These are phyloP conservation scores for Protodeltote pygarga DNA, from an alignment of 2,888 invertebrate genomes.

Conservation along the genomic window DNA sequence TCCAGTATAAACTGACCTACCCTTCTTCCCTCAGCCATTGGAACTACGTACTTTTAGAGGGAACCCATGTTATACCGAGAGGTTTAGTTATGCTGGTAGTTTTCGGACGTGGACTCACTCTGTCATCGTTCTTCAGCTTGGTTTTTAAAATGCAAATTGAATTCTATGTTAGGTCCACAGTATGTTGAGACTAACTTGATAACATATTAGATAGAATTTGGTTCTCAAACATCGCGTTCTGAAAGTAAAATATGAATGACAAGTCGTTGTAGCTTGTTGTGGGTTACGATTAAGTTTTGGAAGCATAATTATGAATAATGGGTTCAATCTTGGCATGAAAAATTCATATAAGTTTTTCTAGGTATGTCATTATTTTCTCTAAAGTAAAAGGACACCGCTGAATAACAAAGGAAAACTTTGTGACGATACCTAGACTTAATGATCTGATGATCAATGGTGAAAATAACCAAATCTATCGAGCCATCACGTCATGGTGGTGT, in stretches of 20 bases:
- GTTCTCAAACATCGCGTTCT: constrained; percentile 1
- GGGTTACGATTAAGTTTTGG: too few species aligned
- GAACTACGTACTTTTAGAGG: constrained; percentile 4
- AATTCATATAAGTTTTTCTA: too few species aligned
- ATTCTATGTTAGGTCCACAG: constrained; percentile 46
- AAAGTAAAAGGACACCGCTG: too few species aligned
- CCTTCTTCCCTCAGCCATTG: neutral
- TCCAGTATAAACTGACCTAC: constrained; percentile 35
- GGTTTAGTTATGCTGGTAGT: constrained; percentile 24
- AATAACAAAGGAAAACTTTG: too few species aligned
- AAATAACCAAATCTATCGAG: too few species aligned
- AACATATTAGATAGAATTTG: constrained; percentile 22
- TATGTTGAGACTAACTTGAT: constrained; percentile 24
- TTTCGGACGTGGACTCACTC: constrained; percentile 28
- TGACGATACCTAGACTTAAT: too few species aligned
- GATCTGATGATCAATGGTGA: too few species aligned
- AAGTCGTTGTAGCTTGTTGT: too few species aligned
- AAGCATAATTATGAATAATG: too few species aligned
- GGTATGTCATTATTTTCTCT: too few species aligned
- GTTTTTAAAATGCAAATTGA: constrained; percentile 63
- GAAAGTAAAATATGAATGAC: neutral
- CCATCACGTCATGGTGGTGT: too few species aligned
- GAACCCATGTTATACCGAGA: constrained; percentile 9
- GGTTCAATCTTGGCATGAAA: too few species aligned
- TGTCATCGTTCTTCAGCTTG: constrained; percentile 42